Evolutionary conservation across 2,888 invertebrate genomes (phyloP).

Genomic region (Idaea straminata): DNA sequence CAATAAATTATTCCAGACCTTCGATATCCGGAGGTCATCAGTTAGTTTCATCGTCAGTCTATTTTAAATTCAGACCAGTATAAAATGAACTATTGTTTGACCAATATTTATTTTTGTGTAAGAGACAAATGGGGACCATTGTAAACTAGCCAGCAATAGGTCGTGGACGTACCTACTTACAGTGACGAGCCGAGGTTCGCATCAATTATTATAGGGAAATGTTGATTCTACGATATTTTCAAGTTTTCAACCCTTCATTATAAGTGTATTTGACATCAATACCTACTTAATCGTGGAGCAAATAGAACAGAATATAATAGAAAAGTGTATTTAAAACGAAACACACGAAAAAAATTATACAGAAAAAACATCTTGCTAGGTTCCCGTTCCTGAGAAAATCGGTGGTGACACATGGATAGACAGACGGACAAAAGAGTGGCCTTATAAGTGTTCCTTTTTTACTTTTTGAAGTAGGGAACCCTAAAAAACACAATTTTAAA

Average conservation of each 20-base stretch:
- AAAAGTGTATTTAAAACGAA: too few relatives aligned
- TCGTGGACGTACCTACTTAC: conserved; percentile 43
- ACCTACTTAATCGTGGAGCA: too few relatives aligned
- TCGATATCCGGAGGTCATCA: conserved; percentile 62
- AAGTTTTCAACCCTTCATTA: background rate
- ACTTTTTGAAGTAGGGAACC: too few relatives aligned
- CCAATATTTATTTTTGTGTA: conserved; percentile 28
- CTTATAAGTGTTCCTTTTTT: too few relatives aligned
- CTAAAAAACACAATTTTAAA: too few relatives aligned
- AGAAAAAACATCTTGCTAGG: too few relatives aligned
- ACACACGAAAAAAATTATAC: too few relatives aligned
- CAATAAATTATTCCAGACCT: conserved; percentile 42
- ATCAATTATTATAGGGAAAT: conserved; percentile 76
- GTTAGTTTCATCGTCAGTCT: conserved; percentile 40
- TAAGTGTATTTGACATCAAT: background rate
- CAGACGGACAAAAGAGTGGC: too few relatives aligned
- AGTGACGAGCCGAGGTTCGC: conserved; percentile 62
- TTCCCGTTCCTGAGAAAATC: too few relatives aligned
- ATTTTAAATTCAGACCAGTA: conserved; percentile 41
- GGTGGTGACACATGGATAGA: too few relatives aligned
- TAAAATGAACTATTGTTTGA: conserved; percentile 35
- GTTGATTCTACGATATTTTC: conserved; percentile 50
- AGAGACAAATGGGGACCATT: conserved; percentile 22
- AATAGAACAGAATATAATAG: too few relatives aligned
- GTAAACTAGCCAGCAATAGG: conserved; percentile 31